A percentile compares a stretch with the other conserved stretches of the same genome.
These are phyloP conservation scores for Meloe dianella DNA, from an alignment of 2,888 invertebrate species.

Conservation along the genomic window DNA sequence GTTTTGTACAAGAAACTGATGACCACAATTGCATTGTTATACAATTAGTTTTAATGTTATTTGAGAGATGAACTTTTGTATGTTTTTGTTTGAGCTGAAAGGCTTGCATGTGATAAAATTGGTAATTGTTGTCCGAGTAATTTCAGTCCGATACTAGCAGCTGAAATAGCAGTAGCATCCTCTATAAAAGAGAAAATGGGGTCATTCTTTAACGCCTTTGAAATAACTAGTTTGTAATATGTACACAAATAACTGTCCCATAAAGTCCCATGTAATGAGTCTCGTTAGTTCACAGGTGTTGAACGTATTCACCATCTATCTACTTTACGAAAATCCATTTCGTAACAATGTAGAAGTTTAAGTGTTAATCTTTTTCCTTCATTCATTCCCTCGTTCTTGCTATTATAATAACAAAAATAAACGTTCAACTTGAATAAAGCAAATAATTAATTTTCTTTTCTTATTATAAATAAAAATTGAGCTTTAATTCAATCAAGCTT, in stretches of 20 bases:
- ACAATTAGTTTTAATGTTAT: too few relatives aligned
- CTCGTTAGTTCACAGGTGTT: constrained; percentile 49
- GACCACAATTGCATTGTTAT: too few relatives aligned
- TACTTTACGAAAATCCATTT: neutral
- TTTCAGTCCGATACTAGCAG: neutral
- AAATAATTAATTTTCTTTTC: neutral
- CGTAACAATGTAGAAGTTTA: neutral
- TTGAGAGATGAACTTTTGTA: neutral
- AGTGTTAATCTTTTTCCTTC: neutral
- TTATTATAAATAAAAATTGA: neutral
- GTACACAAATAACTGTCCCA: constrained; percentile 48
- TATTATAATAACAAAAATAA: neutral
- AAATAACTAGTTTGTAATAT: constrained; percentile 19
- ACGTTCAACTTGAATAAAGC: neutral
- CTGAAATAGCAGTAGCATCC: neutral
- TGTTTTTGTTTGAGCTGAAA: neutral
- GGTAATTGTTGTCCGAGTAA: neutral
- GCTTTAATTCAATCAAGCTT: neutral
- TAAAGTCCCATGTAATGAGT: constrained; percentile 49
- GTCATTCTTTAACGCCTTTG: constrained; percentile 32
- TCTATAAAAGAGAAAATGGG: constrained; percentile 43
- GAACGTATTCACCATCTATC: constrained; percentile 42
- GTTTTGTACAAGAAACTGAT: too few relatives aligned
- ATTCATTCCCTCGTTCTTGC: neutral
- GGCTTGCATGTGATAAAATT: neutral